Percentiles rank a stretch among this genome's conserved stretches.
phyloP scores from a whole-genome alignment of 2,113 vertebrate genomes.

The Apteryx mantelli region DNA sequence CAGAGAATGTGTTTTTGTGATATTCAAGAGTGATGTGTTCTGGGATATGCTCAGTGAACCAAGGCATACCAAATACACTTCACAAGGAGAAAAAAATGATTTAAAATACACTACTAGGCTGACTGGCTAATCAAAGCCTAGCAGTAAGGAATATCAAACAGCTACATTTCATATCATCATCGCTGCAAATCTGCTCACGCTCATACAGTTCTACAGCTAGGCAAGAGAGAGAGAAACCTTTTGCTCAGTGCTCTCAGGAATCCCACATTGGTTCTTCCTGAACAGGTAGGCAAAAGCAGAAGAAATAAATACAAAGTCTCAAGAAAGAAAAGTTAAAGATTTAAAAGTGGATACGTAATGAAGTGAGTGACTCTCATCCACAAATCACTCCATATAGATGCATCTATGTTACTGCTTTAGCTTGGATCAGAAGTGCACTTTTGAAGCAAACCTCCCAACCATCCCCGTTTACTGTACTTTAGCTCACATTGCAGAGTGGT shows the following conservation, averaged over 20 bases:
- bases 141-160: not conserved
- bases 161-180: not conserved
- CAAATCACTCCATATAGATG: not conserved
- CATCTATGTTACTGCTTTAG: not conserved
- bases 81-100: not conserved
- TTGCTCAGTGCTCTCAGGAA: not conserved
- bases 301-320: not conserved
- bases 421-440: not conserved
- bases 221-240: not conserved
- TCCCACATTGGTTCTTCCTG: not conserved
- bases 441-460: not conserved
- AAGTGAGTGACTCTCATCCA: not conserved
- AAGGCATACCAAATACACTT: not conserved
- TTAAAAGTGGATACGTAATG: not conserved
- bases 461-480: not conserved
- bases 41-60: not conserved
- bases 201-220: not conserved
- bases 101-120: slow-evolving; percentile 8
- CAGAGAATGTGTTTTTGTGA: not conserved
- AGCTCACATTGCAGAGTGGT: not conserved
- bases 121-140: slow-evolving; percentile 1
- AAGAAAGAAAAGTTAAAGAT: not conserved
- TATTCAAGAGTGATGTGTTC: not conserved
- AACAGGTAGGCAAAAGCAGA: not conserved
- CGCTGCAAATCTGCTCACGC: not conserved